Percentiles rank a stretch among this genome's conserved stretches.
Conservation (phyloP, 1,140 invertebrate genomes). For the Pseudachorutes palmiensis region DNA sequence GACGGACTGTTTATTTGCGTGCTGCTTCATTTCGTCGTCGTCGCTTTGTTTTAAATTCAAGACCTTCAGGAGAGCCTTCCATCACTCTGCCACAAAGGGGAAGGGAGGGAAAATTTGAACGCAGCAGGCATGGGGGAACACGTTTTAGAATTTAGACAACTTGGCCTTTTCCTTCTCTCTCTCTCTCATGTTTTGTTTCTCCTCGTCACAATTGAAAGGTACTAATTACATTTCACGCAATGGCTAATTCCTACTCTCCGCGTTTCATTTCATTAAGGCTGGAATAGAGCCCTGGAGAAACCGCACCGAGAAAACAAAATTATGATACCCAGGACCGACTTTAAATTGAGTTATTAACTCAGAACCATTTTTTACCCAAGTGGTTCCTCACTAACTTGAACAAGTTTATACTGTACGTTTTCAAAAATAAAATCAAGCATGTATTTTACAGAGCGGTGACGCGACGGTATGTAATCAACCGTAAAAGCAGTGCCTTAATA, state of each 20-base stretch:
- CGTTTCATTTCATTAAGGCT: background rate
- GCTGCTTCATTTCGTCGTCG: constrained; percentile 5
- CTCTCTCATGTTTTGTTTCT: constrained; percentile 17
- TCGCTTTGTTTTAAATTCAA: background rate
- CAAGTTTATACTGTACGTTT: too few relatives aligned
- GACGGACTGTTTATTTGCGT: constrained; percentile 35
- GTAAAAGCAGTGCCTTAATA: too few relatives aligned
- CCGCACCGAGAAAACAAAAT: background rate
- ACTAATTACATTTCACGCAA: constrained; percentile 40
- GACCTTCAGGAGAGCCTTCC: background rate
- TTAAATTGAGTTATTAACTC: constrained; percentile 39
- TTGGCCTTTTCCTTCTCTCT: background rate
- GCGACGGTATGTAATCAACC: too few relatives aligned
- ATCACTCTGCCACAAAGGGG: too few relatives aligned
- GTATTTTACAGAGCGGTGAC: too few relatives aligned
- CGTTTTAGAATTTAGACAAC: too few relatives aligned
- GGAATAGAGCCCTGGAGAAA: constrained; percentile 1
- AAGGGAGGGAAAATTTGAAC: too few relatives aligned
- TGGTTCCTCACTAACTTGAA: too few relatives aligned
- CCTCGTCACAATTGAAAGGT: constrained; percentile 39
- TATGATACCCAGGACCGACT: constrained; percentile 10
- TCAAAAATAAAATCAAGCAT: too few relatives aligned
- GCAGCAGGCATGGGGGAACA: too few relatives aligned
- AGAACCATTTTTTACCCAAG: constrained; percentile 28
- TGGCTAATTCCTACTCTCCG: constrained; percentile 35